Evolutionary conservation across 2,888 invertebrate species (phyloP), one percentile per base, ranked within the genome.

Genomic region (Euplagia quadripunctaria): DNA sequence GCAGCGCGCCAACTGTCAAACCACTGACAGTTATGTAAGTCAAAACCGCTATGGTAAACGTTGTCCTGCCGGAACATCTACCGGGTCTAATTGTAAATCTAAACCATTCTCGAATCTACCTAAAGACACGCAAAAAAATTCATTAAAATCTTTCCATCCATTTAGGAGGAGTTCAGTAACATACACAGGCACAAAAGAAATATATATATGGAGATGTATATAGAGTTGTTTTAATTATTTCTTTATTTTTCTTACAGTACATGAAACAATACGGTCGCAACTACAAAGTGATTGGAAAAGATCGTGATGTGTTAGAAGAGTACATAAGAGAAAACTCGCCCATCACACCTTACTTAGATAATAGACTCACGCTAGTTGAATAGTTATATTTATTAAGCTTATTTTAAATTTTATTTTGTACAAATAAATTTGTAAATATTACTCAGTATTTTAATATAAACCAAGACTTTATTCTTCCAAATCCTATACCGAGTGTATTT

Each of bases 321-420:
- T 97, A 97, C 81, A 85, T 97, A 0, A 88, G 86, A 43, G 92
- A 92, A 77, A 87, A 91, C 41, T 94, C 96, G 42, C 97, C 97
- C 0, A 88, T 97, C 4, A 93, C 88, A 16, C 89, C 93, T 12
- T 93, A 91, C 1, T 79, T 95, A 17, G 97, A 97, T 66, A 94
- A 96, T 17, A 95, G 97, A 89, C 93, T 97, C 8, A 91, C 82
- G 70, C 85, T 96, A 74, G 79, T 94, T 70, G 41, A 64, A 63
- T 70, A 63, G 46, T 61, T 4, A 43, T 31, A 49, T 69, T 63
- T 63, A 49, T 12, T 20, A 49, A 16, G 9, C 6, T 55, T 64
- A 41, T 49, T 55, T 43, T 68, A 72, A 72, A n/a, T n/a, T 31
- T 20, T 42, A 70, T 64, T 74, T 64, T 68, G 74, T 74, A 74